Evolutionary conservation across 2,113 vertebrate species (phyloP).

Genomic region (Chauna torquata): DNA sequence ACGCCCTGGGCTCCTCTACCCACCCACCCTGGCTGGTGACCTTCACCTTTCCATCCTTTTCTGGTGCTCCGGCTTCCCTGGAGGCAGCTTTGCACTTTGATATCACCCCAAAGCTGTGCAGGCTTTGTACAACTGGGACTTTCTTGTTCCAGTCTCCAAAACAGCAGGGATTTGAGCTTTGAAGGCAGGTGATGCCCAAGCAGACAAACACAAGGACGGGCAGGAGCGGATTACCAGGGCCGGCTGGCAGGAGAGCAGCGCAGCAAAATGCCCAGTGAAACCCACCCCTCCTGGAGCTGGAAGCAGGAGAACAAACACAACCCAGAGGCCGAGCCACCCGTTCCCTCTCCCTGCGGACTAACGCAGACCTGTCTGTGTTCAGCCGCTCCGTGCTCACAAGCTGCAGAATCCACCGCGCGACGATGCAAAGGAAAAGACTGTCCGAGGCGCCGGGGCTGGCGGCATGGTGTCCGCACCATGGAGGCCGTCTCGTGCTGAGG

Average conservation of each 20-base stretch:
- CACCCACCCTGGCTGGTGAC: neutral
- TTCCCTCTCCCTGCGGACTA: neutral
- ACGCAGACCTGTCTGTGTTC: rapidly evolving
- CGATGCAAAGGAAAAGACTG: neutral
- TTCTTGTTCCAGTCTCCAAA: neutral
- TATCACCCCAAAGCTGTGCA: neutral
- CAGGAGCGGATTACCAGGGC: neutral
- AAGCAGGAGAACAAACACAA: neutral
- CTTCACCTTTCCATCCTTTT: neutral
- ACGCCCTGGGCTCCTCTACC: neutral
- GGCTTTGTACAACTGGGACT: neutral
- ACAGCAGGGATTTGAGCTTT: neutral
- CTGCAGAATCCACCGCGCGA: rapidly evolving
- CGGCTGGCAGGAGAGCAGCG: neutral
- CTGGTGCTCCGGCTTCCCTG: neutral
- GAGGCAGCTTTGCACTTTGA: neutral
- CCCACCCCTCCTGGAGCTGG: neutral
- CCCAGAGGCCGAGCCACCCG: neutral
- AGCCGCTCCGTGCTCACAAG: rapidly evolving
- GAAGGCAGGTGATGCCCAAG: neutral
- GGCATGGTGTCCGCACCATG: rapidly evolving
- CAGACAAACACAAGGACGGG: neutral
- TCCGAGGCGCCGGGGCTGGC: neutral
- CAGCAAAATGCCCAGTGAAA: neutral
- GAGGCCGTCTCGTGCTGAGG: neutral